A percentile compares a stretch with the other conserved stretches of the same genome.
Evolutionary conservation across 2,113 vertebrate genomes (phyloP).

Genomic region (Dissostichus mawsoni): DNA sequence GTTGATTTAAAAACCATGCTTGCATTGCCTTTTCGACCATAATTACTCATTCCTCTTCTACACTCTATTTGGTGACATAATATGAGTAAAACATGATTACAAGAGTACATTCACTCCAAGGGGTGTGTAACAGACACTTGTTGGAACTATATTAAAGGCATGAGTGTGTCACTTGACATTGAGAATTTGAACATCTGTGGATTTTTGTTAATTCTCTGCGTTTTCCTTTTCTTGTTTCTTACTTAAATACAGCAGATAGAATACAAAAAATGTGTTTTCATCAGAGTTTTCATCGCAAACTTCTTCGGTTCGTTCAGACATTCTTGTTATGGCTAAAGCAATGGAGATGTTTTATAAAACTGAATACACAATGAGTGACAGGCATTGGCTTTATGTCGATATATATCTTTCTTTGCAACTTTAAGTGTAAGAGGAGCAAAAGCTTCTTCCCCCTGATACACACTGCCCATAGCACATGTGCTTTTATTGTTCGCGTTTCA

Average conservation of each 20-base stretch:
- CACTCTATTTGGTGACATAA: neutral
- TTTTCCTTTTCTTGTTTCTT: neutral
- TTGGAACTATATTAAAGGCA: neutral
- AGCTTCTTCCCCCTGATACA: constrained; percentile 5
- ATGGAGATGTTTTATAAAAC: neutral
- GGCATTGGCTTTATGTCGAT: constrained; percentile 27
- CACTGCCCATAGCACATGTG: neutral
- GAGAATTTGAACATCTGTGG: too few relatives aligned
- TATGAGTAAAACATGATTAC: neutral
- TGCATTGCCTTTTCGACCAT: neutral
- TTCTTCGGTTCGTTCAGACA: neutral
- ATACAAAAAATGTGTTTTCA: neutral
- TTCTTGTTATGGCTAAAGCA: constrained; percentile 5
- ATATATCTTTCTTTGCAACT: constrained; percentile 1
- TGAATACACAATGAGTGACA: constrained; percentile 7
- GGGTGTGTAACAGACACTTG: neutral
- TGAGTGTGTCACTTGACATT: neutral
- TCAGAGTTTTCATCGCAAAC: neutral
- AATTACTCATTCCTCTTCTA: constrained; percentile 14
- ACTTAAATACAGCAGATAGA: neutral
- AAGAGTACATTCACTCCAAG: neutral
- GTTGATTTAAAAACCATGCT: neutral
- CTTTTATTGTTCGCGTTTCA: constrained; percentile 8
- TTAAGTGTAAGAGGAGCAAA: constrained; percentile 16
- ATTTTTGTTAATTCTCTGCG: too few relatives aligned